These are phyloP conservation scores for Elaphurus davidianus DNA, from an alignment of 2,113 vertebrate species.

Conservation along the genomic window DNA sequence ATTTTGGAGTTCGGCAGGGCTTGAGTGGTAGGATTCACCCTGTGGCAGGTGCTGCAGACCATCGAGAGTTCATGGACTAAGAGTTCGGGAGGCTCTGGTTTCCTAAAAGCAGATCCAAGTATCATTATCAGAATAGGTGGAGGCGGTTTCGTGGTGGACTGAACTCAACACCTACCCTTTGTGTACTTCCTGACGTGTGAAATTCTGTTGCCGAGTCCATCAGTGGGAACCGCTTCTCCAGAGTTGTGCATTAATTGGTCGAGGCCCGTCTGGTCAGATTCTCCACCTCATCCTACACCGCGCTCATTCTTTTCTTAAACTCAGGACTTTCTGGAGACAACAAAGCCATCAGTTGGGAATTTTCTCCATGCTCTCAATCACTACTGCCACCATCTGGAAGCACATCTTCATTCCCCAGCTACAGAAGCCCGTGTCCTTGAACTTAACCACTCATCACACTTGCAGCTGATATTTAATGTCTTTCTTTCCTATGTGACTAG, in stretches of 20 bases:
- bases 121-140: neutral
- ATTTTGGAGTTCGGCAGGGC: neutral
- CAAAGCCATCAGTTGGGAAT: neutral
- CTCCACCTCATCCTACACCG: neutral
- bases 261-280: rapidly evolving
- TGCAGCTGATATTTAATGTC: neutral
- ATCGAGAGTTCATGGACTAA: neutral
- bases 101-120: neutral
- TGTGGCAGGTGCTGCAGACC: neutral
- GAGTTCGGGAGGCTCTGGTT: neutral
- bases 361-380: neutral
- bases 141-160: neutral
- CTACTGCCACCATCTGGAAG: neutral
- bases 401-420: no score
- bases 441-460: neutral
- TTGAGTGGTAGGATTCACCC: neutral
- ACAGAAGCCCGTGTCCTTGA: neutral
- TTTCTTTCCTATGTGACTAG: neutral
- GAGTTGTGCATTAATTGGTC: neutral
- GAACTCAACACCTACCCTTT: neutral
- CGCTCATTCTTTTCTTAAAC: neutral
- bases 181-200: neutral
- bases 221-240: neutral
- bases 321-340: neutral
- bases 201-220: neutral